Conservation (phyloP, 1,140 invertebrate genomes). For the Matsumurasca onukii region DNA sequence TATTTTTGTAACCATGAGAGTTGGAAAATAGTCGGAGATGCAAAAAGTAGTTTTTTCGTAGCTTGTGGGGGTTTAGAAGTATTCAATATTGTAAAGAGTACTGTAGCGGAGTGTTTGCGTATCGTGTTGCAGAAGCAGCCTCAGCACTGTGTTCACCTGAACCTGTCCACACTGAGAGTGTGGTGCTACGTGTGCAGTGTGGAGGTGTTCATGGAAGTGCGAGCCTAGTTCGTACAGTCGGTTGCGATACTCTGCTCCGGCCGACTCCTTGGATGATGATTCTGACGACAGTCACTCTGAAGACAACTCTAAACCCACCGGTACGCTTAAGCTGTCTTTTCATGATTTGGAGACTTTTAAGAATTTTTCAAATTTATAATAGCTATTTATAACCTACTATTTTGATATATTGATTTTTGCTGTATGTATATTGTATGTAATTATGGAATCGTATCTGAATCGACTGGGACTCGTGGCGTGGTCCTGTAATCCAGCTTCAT, state of each 20-base stretch:
- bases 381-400: slow-evolving; percentile 24
- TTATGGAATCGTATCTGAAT: too few relatives aligned
- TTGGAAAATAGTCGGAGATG: too few relatives aligned
- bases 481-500: too few relatives aligned
- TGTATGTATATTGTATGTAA: too few relatives aligned
- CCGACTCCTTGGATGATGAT: slow-evolving; percentile 33
- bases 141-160: slow-evolving; percentile 80
- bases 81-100: too few relatives aligned
- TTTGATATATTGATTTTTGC: slow-evolving; percentile 19
- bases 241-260: slow-evolving; percentile 19
- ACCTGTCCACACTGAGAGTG: slow-evolving; percentile 74
- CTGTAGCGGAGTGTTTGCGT: too few relatives aligned
- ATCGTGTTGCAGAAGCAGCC: slow-evolving; percentile 56
- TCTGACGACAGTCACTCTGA: slow-evolving; percentile 33
- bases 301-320: slow-evolving; percentile 49
- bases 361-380: slow-evolving; percentile 27
- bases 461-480: too few relatives aligned
- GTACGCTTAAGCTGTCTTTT: slow-evolving; percentile 38
- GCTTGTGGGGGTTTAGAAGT: too few relatives aligned
- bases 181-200: slow-evolving; percentile 84
- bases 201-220: slow-evolving; percentile 59
- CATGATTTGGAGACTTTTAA: slow-evolving; percentile 18
- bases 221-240: slow-evolving; percentile 3
- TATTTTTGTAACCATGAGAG: too few relatives aligned
- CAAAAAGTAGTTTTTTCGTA: too few relatives aligned